Base-by-base conservation (phyloP, 2,797 vertebrate genomes). In the Bufotes viridis region DNA sequence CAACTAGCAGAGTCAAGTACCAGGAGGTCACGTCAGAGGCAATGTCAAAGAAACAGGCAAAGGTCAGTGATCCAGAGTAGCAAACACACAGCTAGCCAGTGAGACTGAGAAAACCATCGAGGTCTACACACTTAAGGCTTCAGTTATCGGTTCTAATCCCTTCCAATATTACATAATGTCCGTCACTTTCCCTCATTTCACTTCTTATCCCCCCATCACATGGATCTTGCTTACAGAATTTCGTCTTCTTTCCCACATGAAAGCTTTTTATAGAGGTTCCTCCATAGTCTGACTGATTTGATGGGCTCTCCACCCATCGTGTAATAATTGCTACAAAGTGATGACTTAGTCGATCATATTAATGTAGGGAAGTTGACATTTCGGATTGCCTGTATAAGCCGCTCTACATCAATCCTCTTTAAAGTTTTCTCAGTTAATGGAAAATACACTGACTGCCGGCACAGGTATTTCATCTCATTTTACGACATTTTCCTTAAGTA, bases 261-360 rank as follows among this genome's bases (percentile, higher is more conserved):
- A 67, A 18, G 24, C 51, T 22, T 79, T 88, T 74, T 26, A 81
- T 70, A 58, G 72, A 58, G 24, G 34, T 58, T 80, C 75, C 42
- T 18, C 69, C 14, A 42, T 70, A 92, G 92, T 92, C 92, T 91
- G 85, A 91, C 90, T 91, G 53, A 14, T 92, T 92, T 93, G 90
- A 92, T 91, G 92, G 92, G 91, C 89, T 83, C 91, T 91, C 92
- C 93, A 93, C 92, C 93, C 93, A 93, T 92, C 91, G 92, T 92
- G 91, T 90, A 93, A 93, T 93, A 93, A 92, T 93, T 92, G 92
- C 91, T 93, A 93, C 93, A 93, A 93, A 93, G 93, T 93, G 93
- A 90, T 91, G 91, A 88, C 92, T 92, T 93, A 93, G 91, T 92
- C 91, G 90, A 92, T 93, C 92, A 92, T 91, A 92, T 91, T 92